These are phyloP conservation scores for Lepidochitona cinerea DNA, from an alignment of 2,888 invertebrate species.

Conservation along the genomic window DNA sequence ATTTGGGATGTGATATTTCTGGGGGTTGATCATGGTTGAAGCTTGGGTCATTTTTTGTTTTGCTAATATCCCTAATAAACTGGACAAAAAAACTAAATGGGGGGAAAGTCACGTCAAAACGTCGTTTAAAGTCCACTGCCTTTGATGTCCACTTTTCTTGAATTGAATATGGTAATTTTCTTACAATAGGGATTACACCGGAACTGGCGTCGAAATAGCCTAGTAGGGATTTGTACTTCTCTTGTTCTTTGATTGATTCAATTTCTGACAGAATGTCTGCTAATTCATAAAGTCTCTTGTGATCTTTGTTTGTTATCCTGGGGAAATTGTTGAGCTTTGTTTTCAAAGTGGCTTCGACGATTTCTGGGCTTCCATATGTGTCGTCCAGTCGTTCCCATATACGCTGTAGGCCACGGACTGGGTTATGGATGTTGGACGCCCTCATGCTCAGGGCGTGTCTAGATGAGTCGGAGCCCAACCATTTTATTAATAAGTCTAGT, in stretches of 20 bases:
- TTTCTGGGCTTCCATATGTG: slow-evolving; percentile 20
- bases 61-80: slow-evolving; percentile 27
- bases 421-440: slow-evolving; percentile 12
- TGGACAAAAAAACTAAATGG: slow-evolving; percentile 30
- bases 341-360: slow-evolving; percentile 17
- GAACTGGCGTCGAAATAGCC: slow-evolving; percentile 23
- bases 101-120: slow-evolving; percentile 9
- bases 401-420: slow-evolving; percentile 12
- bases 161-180: slow-evolving; percentile 18
- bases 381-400: slow-evolving; percentile 25
- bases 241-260: slow-evolving; percentile 25
- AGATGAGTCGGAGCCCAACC: slow-evolving; percentile 17
- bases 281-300: slow-evolving; percentile 21
- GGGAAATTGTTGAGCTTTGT: slow-evolving; percentile 20
- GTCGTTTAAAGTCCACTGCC: slow-evolving; percentile 16
- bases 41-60: slow-evolving; percentile 28
- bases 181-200: slow-evolving; percentile 20
- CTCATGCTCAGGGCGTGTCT: slow-evolving; percentile 12
- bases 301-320: slow-evolving; percentile 17
- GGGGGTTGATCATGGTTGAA: slow-evolving; percentile 13
- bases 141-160: slow-evolving; percentile 27
- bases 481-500: slow-evolving; percentile 19
- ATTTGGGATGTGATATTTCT: no score
- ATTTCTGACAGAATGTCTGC: slow-evolving; percentile 26
- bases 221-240: slow-evolving; percentile 14